Base-by-base conservation (phyloP, 2,888 invertebrate genomes). In the Cremastobaeus sp. region DNA sequence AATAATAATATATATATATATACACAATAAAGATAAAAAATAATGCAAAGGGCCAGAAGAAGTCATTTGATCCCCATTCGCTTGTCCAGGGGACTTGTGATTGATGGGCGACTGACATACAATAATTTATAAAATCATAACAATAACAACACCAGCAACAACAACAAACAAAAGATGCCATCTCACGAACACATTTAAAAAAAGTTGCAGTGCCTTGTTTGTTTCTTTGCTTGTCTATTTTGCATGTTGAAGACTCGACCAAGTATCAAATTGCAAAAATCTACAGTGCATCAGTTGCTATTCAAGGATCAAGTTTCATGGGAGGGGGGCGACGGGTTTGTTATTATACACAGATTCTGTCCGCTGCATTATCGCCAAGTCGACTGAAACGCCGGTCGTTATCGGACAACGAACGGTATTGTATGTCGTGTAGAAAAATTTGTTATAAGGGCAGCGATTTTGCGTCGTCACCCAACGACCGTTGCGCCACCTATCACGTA, bases 111-210 rank as follows among this genome's bases (percentile, higher is more conserved):
- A 12, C 34, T 34, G 11, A 4, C 18, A 25, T 15, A 17, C 32
- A 57, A 57, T 57, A 57, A 57, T 57, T 45, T 55, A 55, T 43
- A 9, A 55, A 55, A 30, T 43, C 18, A 55, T 43, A 55, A 55
- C 48, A 47, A 47, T n/a, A 47, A 45, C 11, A 57, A 57, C 45
- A 57, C 43, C 57, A 57, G 18, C 35, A 57, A 57, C 45, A 57
- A 57, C 25, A 57, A 57, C 57, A 45, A 43, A 50, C 9, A 45
- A 34, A 57, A 34, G 15, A 45, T 15, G 57, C 25, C 57, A 15
- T 57, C 34, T 8, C n/a, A 12, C 12, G 11, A 11, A 28, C 5
- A 21, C 11, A 11, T 3, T 20, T 4, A 14, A 34, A 20, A 12
- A 34, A 34, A 50, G 8, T 8, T 50, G 35, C 50, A 15, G 50